These are phyloP conservation scores for Rattus rattus DNA, from an alignment of 2,113 vertebrate species.

Conservation along the genomic window DNA sequence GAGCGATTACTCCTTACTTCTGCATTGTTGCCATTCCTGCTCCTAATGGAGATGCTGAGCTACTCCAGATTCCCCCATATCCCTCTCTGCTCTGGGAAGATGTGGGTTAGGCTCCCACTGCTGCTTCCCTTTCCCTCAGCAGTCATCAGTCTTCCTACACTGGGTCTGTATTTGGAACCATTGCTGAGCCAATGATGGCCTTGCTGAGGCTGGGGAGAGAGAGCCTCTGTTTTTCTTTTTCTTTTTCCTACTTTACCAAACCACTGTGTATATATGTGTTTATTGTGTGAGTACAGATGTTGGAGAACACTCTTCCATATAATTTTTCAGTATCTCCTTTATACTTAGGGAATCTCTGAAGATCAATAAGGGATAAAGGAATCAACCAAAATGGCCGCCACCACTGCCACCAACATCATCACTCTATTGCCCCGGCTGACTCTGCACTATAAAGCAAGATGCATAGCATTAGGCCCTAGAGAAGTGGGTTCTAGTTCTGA, in stretches of 20 bases:
- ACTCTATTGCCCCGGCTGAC: background rate
- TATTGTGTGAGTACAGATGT: background rate
- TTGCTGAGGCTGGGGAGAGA: background rate
- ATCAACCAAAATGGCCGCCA: background rate
- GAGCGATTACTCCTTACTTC: background rate
- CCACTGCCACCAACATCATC: fast-evolving
- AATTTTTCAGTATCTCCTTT: background rate
- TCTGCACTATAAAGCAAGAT: background rate
- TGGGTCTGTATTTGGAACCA: background rate
- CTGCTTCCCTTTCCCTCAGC: too few relatives aligned
- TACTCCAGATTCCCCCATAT: background rate
- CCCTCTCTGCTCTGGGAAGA: background rate
- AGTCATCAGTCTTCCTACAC: background rate
- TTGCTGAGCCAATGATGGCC: background rate
- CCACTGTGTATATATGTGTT: background rate
- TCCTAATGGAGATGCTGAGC: background rate
- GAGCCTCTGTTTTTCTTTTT: background rate
- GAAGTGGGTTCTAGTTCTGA: background rate
- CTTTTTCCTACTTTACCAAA: background rate
- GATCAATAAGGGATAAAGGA: background rate
- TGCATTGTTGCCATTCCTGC: fast-evolving
- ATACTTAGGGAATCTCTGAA: background rate
- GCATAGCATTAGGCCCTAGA: background rate
- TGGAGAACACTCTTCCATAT: background rate
- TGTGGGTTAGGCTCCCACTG: too few relatives aligned